Evolutionary conservation across 30 jellyfish, hydroid and myxozoan genomes (phyloP), one percentile per base, ranked within the genome.

Genomic region (Turritopsis rubra): DNA sequence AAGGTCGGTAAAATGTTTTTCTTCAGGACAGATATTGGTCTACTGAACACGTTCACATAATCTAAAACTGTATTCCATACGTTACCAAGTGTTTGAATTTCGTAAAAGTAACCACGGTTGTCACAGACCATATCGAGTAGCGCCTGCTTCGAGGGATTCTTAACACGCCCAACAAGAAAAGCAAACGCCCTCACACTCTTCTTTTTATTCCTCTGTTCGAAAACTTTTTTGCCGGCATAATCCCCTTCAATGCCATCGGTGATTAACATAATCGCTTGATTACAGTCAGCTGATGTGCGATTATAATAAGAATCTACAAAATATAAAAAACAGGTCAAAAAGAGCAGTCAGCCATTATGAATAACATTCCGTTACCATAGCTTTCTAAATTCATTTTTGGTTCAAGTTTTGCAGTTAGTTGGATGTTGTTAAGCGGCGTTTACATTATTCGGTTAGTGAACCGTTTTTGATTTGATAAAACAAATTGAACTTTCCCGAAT

Each of bases 81-180:
- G 52, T 83, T 83, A 9, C 90, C 90, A 19, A 83, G 52, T 16
- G 90, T 83, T 75, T 83, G 89, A 41, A 83, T 83, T 52, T 73
- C 52, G 60, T 83, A 83, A 65, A 83, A 72, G 75, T 31, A 83
- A 72, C 98, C 98, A 18, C 96, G 65, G 81, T 91, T 91, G 21
- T 87, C 54, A 75, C 98, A 91, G n/a, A 96, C 79, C 98, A 91
- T 91, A 60, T 91, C 82, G 19, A 31, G 70, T 87, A 91, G 88
- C 19, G 98, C 98, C 23, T 85, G 65, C 25, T 80, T 81, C n/a
- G 84, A 84, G 31, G 98, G 96, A 60, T 81, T 89, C 53, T 91
- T 91, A 28, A 77, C 85, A 52, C 98, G 75, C 22, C 98, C 98
- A 65, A 91, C 96, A 9, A 91, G 91, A 79, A 72, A 91, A 18